Conservation (phyloP, 2,797 vertebrate genomes). For the Trachops cirrhosus region DNA sequence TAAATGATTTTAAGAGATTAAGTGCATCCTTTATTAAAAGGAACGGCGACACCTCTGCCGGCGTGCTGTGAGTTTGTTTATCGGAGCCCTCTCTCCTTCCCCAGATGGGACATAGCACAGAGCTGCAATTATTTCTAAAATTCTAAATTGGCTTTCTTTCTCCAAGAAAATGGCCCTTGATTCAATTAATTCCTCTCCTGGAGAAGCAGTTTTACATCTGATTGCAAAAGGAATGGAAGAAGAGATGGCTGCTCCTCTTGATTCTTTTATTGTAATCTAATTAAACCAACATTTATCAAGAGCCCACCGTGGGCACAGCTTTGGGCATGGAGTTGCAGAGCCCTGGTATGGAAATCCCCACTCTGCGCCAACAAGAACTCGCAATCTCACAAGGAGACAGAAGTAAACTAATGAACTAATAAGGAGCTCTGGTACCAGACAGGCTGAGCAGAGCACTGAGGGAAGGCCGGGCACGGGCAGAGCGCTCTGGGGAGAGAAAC, state of each 20-base stretch:
- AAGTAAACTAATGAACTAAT: not conserved
- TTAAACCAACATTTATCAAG: not conserved
- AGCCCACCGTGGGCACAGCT: not conserved
- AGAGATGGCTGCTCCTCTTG: not conserved
- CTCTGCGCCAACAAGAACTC: not conserved
- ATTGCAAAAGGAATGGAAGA: constrained; percentile 1
- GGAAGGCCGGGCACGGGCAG: not conserved
- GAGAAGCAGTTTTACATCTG: constrained; percentile 40
- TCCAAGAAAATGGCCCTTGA: constrained; percentile 39
- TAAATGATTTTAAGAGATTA: not conserved
- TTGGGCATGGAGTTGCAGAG: not conserved
- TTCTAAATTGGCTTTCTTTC: constrained; percentile 59
- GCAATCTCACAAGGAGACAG: not conserved
- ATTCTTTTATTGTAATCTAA: not conserved
- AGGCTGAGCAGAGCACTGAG: not conserved
- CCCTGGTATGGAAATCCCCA: rapidly evolving
- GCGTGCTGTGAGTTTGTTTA: not conserved
- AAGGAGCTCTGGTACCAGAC: not conserved
- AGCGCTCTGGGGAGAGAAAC: not conserved
- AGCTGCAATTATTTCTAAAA: constrained; percentile 55
- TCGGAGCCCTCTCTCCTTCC: not conserved
- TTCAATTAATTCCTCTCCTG: constrained; percentile 41
- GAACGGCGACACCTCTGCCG: not conserved
- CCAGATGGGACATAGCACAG: constrained; percentile 37
- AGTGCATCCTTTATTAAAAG: constrained; percentile 44